Conservation (phyloP, 1,140 invertebrate genomes). For the Schlechtendalia chinensis region DNA sequence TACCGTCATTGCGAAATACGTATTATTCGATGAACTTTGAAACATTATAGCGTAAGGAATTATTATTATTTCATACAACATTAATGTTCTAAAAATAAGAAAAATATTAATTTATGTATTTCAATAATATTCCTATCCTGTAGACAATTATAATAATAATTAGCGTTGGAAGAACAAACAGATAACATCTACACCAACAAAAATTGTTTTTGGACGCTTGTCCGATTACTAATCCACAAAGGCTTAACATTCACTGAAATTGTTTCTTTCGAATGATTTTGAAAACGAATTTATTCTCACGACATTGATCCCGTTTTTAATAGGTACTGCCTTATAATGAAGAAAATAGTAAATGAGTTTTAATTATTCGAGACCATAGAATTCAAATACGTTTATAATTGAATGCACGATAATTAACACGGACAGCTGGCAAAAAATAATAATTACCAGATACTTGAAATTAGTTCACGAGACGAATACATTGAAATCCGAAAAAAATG, state of each 20-base stretch:
- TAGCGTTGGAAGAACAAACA: too few species aligned
- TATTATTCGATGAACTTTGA: slow-evolving; percentile 10
- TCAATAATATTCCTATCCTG: too few species aligned
- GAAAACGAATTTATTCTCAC: too few species aligned
- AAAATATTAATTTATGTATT: neutral
- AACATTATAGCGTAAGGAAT: neutral
- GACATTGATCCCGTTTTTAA: too few species aligned
- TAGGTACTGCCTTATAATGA: neutral
- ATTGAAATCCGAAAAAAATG: neutral
- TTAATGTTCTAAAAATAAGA: neutral
- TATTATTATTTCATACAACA: neutral
- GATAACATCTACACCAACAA: too few species aligned
- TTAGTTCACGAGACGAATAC: neutral
- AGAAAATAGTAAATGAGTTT: neutral
- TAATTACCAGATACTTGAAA: neutral
- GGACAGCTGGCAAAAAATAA: neutral
- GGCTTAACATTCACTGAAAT: too few species aligned
- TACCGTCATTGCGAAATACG: slow-evolving; percentile 6
- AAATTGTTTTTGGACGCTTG: too few species aligned
- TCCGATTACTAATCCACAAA: too few species aligned
- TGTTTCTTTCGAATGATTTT: too few species aligned
- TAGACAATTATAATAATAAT: neutral
- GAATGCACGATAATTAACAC: neutral
- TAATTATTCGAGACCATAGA: neutral
- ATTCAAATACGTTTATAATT: neutral